Evolutionary conservation across 2,113 vertebrate genomes (phyloP).

Genomic region (Carassius gibelio): DNA sequence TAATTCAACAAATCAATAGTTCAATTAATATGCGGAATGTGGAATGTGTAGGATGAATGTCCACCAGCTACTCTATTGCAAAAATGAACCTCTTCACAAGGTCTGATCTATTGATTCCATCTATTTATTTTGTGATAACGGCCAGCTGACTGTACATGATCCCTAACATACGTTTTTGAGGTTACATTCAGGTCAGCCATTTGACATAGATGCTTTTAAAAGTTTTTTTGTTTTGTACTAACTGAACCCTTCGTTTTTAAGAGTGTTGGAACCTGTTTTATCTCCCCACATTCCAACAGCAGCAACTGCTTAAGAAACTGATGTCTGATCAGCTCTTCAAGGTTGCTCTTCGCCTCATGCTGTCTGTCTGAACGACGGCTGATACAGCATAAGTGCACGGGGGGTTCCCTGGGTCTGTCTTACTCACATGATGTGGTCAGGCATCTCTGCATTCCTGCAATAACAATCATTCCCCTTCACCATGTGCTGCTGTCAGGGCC

Average conservation of each 20-base stretch:
- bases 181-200: neutral
- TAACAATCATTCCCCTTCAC: conserved; percentile 22
- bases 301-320: conserved; percentile 23
- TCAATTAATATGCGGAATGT: neutral
- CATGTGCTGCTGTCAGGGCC: conserved; percentile 41
- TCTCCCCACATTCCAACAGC: conserved; percentile 9
- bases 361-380: neutral
- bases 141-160: neutral
- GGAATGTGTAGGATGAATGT: neutral
- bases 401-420: conserved; percentile 40
- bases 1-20: neutral
- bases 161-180: neutral
- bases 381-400: conserved; percentile 26
- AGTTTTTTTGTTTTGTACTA: neutral
- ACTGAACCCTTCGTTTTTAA: neutral
- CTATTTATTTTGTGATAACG: neutral
- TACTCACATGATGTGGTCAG: conserved; percentile 49
- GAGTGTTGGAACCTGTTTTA: neutral
- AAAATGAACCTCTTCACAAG: neutral
- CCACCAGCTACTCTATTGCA: neutral
- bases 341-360: neutral
- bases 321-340: neutral
- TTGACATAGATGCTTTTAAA: neutral
- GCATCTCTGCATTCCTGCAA: conserved; percentile 25
- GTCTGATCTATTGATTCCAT: neutral